Base-by-base conservation (phyloP, 2,888 invertebrate species). In the Nymphalis c-album region DNA sequence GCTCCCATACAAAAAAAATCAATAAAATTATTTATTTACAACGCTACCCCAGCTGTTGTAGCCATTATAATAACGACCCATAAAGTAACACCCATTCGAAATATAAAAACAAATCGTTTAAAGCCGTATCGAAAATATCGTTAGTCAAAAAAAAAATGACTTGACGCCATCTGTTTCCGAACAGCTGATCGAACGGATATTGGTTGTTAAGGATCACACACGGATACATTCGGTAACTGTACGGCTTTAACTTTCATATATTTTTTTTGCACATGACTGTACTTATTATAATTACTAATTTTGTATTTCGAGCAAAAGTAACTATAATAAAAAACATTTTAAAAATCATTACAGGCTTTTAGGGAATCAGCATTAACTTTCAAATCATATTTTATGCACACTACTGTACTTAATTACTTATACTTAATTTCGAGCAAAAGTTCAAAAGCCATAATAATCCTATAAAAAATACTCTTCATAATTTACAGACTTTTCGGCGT, bases 161-260 rank as follows among this genome's bases (percentile, higher is more conserved):
- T 81, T 81, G 82, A 59, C 80, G 84, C 87, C 91, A 91, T 88
- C 91, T 91, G 91, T 85, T 90, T 90, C 91, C 91, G 88, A 75
- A 87, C 90, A 90, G 89, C 91, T 91, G 91, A 91, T 91, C 88
- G 88, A 83, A 82, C 88, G 91, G 91, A 91, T 91, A 91, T 91
- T 91, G 88, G 87, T 88, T 85, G 88, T 89, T 90, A 88, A 66
- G 66, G 55, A 55, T 40, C 40, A 18, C 48, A 48, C 57, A n/a
- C 18, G 57, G 31, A 31, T 55, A 77, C 80, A 79, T 81, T 77
- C 50, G 4, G 78, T 78, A 74, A 73, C 74, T 71, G 71, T 74
- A 81, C 80, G 85, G 80, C 80, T 79, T 79, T 74, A 72, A 55
- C 26, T 53, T 22, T 53, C 5, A 53, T 17, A 53, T 22, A 53